These are phyloP conservation scores for Nesoenas mayeri DNA, from an alignment of 2,113 vertebrate species.

Conservation along the genomic window DNA sequence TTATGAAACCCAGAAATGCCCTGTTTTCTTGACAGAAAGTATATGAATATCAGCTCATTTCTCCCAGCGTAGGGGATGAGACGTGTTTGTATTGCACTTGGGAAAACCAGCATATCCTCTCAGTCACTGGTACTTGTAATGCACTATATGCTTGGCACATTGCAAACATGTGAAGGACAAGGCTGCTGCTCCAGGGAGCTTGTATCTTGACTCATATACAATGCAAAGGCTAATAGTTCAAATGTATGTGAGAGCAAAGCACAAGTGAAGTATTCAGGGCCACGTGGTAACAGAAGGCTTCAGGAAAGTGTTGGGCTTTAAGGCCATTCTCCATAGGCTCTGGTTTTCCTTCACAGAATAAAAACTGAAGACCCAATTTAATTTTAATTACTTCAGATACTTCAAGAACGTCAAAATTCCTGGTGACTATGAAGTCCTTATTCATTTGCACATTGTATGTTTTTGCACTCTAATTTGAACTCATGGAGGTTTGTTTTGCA, in stretches of 20 bases:
- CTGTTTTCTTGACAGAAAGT: neutral
- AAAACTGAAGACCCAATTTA: neutral
- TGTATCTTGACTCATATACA: neutral
- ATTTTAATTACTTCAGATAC: neutral
- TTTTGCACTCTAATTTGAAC: neutral
- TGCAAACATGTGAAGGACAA: neutral
- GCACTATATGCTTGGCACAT: neutral
- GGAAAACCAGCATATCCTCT: neutral
- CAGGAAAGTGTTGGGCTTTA: neutral
- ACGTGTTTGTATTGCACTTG: neutral
- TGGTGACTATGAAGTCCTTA: neutral
- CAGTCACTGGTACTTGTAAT: neutral
- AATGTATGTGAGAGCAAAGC: neutral
- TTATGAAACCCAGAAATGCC: neutral
- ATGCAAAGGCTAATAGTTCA: constrained; percentile 37
- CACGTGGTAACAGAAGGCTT: neutral
- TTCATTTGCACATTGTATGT: neutral
- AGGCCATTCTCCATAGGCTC: neutral
- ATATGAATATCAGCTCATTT: neutral
- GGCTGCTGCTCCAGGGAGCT: neutral
- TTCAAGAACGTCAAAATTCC: neutral
- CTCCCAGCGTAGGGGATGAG: neutral
- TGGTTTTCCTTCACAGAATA: neutral
- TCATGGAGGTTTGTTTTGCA: neutral
- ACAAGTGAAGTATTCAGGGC: neutral